These are phyloP conservation scores for Bugulina stolonifera DNA, from an alignment of 2,888 invertebrate genomes.

Conservation along the genomic window DNA sequence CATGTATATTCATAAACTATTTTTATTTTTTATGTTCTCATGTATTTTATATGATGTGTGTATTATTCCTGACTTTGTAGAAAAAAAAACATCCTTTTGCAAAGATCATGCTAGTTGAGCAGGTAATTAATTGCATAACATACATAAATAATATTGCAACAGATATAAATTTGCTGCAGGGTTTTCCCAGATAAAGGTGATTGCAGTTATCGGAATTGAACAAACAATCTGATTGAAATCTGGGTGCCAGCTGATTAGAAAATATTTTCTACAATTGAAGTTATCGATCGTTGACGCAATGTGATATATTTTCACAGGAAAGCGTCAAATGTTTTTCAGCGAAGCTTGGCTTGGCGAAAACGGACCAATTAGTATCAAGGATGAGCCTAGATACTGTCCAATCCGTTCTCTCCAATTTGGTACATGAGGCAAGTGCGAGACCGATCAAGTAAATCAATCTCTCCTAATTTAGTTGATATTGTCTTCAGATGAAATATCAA, in stretches of 20 bases:
- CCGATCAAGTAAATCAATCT: neutral
- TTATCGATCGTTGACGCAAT: neutral
- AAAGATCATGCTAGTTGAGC: no score
- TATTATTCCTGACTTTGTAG: no score
- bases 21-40: no score
- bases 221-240: neutral
- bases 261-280: neutral
- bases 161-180: no score
- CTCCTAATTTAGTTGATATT: neutral
- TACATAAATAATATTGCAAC: no score
- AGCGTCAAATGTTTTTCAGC: neutral
- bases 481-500: neutral
- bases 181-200: neutral
- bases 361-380: neutral
- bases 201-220: neutral
- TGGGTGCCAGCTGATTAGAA: no score
- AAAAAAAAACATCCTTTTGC: no score
- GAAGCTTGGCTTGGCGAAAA: neutral
- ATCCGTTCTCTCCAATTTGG: no score
- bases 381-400: no score
- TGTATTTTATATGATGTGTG: no score
- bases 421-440: neutral
- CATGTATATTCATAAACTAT: no score
- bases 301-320: neutral
- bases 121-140: no score